These are phyloP conservation scores for Miniopterus natalensis DNA, from an alignment of 2,113 vertebrate genomes.

Conservation along the genomic window DNA sequence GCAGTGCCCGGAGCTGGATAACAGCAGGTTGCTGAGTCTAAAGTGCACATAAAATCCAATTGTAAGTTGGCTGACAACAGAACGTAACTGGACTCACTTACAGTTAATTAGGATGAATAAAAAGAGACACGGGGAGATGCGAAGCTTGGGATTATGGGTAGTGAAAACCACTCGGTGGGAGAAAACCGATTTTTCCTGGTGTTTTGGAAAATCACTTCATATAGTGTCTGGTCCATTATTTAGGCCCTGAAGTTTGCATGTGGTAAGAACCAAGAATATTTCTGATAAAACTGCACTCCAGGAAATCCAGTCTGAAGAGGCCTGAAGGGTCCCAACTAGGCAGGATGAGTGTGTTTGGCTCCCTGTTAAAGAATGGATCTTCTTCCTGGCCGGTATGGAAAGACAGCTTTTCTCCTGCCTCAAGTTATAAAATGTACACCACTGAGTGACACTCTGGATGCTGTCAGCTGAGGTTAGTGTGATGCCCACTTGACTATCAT, in stretches of 20 bases:
- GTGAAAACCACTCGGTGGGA: background rate
- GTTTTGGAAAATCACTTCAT: conserved; percentile 50
- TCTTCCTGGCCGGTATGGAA: background rate
- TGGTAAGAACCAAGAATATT: conserved; percentile 16
- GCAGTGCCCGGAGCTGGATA: no score
- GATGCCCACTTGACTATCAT: background rate
- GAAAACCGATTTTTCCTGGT: conserved; percentile 54
- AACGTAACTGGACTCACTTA: conserved; percentile 59
- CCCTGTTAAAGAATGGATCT: background rate
- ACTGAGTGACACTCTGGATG: background rate
- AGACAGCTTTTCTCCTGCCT: background rate
- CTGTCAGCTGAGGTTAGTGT: background rate
- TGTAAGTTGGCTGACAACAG: conserved; percentile 17
- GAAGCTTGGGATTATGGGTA: conserved; percentile 42
- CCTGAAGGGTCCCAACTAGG: background rate
- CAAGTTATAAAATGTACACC: conserved; percentile 10
- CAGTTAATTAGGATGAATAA: conserved; percentile 62
- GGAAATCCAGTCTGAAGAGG: background rate
- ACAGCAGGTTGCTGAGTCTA: background rate
- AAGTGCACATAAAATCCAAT: conserved; percentile 64
- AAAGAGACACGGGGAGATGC: background rate
- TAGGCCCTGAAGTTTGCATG: background rate
- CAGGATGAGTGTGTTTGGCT: conserved; percentile 13
- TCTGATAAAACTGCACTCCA: background rate
- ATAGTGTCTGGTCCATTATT: background rate